A percentile compares a stretch with the other conserved stretches of the same genome.
These are phyloP conservation scores for Eumaeus atala DNA, from an alignment of 1,140 invertebrate genomes.

Conservation along the genomic window DNA sequence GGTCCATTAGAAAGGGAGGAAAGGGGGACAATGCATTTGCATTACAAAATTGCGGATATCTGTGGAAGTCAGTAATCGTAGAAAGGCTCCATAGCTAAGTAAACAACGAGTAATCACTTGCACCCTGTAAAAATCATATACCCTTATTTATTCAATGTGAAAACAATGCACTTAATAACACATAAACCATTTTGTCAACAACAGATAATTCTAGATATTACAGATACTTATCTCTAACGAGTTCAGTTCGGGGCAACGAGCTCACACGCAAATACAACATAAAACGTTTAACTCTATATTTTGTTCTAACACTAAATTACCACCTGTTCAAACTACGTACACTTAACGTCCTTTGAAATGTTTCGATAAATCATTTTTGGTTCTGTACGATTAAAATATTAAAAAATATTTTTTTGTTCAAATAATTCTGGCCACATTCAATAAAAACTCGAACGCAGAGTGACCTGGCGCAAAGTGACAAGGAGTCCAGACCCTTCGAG, in stretches of 20 bases:
- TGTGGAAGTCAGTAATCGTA: too few relatives aligned
- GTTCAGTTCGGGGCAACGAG: background rate
- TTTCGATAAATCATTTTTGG: background rate
- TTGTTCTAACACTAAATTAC: conserved; percentile 1
- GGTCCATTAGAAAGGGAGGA: background rate
- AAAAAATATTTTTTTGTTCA: too few relatives aligned
- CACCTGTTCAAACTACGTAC: background rate
- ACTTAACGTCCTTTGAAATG: background rate
- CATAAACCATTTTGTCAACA: too few relatives aligned
- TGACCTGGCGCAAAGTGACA: too few relatives aligned
- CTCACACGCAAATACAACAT: conserved; percentile 1
- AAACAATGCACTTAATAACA: too few relatives aligned
- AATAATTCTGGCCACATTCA: too few relatives aligned
- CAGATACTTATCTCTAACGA: background rate
- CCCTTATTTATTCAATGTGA: too few relatives aligned
- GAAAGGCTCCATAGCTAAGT: background rate
- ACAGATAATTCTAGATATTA: background rate
- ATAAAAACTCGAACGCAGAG: too few relatives aligned
- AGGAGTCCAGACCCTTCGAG: too few relatives aligned
- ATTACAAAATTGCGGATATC: too few relatives aligned
- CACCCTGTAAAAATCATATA: too few relatives aligned
- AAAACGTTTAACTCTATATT: background rate
- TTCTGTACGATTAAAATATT: background rate
- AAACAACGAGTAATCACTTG: background rate
- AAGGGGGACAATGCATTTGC: background rate